Base-by-base conservation (phyloP, 2,113 vertebrate species). In the Grantiella picta region DNA sequence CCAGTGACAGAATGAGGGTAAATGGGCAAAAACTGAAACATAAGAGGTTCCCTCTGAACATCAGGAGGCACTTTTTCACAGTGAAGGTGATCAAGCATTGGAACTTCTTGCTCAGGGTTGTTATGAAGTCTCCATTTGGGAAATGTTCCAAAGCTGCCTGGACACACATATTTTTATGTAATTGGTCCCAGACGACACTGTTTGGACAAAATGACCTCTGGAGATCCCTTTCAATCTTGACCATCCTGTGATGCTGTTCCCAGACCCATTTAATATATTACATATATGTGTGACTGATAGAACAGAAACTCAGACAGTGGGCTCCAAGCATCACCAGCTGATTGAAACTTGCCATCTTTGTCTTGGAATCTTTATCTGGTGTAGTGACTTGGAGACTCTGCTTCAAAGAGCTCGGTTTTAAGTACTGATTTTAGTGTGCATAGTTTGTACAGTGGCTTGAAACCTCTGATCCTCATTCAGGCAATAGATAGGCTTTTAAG, bases 71-170 rank as follows among this genome's bases (percentile, higher is more conserved):
- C 25, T 33, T 82, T 65, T 77, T 45, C 42, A 22, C 11, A 12
- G 8, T 36, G 25, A n/a, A 15, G 8, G 24, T 77, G 29, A 38
- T 9, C 1, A 5, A 66, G 3, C 0, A 0, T 19, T 45, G 19
- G 15, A 15, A 66, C 21, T 42, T 9, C 3, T 24, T 49, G 11
- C 10, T 18, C 11, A 42, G 28, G 21, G 5, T n/a, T 42, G 7
- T 40, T 66, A 28, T 16, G n/a, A 40, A 61, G 3, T 44, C 7
- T 60, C 9, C 11, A 16, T 24, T 11, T n/a, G 44, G 12, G 33
- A 69, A 42, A n/a, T 31, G 4, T 29, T 78, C 19, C 54, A 69
- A 89, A 86, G 24, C 10, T 38, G 10, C 40, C n/a, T 45, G 33
- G 9, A 54, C 4, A 11, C 21, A 5, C 50, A 21, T 44, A 5